Conservation (phyloP, 2,113 vertebrate genomes). For the Dipodomys spectabilis region DNA sequence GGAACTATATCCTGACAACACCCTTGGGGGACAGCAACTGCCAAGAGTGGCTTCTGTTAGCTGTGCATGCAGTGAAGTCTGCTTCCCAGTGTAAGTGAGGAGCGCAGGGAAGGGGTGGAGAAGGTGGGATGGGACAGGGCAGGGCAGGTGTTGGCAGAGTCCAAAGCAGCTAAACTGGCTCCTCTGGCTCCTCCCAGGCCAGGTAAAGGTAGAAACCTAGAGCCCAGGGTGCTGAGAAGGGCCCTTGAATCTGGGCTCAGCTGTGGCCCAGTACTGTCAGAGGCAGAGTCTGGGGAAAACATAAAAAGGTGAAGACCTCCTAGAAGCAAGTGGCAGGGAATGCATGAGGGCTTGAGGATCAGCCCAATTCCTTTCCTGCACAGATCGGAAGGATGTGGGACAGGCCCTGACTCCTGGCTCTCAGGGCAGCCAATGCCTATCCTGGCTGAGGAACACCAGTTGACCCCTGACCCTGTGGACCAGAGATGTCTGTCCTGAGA, state of each 20-base stretch:
- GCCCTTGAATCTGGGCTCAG: background rate
- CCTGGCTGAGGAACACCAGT: background rate
- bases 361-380: background rate
- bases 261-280: background rate
- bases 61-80: fast-evolving
- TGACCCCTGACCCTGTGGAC: fast-evolving
- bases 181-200: background rate
- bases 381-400: background rate
- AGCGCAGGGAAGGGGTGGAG: background rate
- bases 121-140: fast-evolving
- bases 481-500: background rate
- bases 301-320: background rate
- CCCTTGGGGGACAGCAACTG: background rate
- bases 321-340: background rate
- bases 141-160: background rate
- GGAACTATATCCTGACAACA: no score
- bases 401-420: background rate
- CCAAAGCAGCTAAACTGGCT: no score
- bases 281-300: background rate
- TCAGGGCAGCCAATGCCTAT: no score
- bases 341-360: background rate
- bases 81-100: background rate
- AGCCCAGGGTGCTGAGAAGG: background rate
- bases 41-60: background rate
- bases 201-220: background rate